Base-by-base conservation (phyloP, 2,113 vertebrate genomes). In the Rallus limicola region DNA sequence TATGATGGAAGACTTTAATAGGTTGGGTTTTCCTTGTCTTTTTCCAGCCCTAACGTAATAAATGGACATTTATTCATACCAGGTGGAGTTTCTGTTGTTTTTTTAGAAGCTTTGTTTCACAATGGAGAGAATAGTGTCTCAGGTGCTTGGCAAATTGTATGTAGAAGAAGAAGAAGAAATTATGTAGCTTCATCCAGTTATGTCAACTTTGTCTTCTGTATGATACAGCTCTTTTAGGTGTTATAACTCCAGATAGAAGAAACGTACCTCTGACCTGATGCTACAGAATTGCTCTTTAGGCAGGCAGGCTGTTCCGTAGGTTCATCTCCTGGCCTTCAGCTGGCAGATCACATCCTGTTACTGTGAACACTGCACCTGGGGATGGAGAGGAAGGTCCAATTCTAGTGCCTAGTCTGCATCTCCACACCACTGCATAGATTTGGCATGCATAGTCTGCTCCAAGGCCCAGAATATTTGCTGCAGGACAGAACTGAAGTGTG, bases 161-260 rank as follows among this genome's bases (percentile, higher is more conserved):
- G 92, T 94, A 96, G 96, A 97, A 88, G 89, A 96, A 91, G 90
- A 96, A 95, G 94, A 92, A 87, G 95, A 94, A 87, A 90, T 71
- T 3, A 93, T 88, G 96, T 97, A 77, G 88, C 88, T 87, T 82
- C 95, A 97, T 94, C 96, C 94, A 67, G 88, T 96, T 91, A 91
- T 89, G 92, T 94, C 86, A 92, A 71, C 91, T 92, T 97, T 97
- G 87, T 95, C 95, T 96, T 95, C 82, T 96, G 94, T 97, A 93
- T 83, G 90, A 95, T 96, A 92, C 94, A 97, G 52, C 90, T 92
- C 85, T 95, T 93, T 96, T 82, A 90, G 92, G 16, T 70, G 81
- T 92, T 95, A 84, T 95, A 94, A 93, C 71, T 93, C 86, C 86
- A 92, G 89, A 92, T 82, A 95, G 78, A 93, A 96, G 93, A 71